Percentiles rank a stretch among this genome's conserved stretches.
Conservation (phyloP, 2,113 vertebrate species). For the Silurus meridionalis region DNA sequence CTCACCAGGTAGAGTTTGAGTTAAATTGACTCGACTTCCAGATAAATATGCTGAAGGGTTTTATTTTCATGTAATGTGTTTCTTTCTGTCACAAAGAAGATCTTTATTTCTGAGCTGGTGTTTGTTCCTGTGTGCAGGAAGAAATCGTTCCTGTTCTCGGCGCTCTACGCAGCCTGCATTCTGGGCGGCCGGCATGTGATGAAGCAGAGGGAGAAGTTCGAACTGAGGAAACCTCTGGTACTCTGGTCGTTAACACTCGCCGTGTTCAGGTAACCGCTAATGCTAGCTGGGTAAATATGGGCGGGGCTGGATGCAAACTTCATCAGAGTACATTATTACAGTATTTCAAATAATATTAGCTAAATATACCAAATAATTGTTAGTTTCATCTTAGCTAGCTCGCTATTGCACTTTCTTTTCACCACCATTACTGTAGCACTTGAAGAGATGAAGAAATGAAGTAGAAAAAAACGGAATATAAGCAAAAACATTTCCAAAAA, state of each 20-base stretch:
- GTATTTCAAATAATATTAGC: neutral
- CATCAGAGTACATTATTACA: neutral
- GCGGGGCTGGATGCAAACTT: neutral
- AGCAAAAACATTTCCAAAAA: neutral
- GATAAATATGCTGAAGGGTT: neutral
- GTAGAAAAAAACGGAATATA: neutral
- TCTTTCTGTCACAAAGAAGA: neutral
- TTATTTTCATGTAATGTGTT: neutral
- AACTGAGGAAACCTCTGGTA: conserved; percentile 93
- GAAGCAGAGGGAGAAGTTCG: conserved; percentile 98
- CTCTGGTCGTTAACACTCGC: conserved; percentile 98
- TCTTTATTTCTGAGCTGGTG: neutral
- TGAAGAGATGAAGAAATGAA: neutral
- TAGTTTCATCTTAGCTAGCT: neutral
- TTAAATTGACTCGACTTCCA: too few species aligned
- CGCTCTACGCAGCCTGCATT: conserved; percentile 94
- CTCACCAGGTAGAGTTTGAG: too few species aligned
- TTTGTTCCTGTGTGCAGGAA: conserved; percentile 77
- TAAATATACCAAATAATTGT: neutral
- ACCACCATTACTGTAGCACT: neutral
- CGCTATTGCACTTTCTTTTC: neutral
- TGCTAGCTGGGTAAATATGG: neutral
- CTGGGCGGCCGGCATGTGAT: conserved; percentile 95
- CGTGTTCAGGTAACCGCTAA: conserved; percentile 86
- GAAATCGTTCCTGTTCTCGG: conserved; percentile 97